Evolutionary conservation across 2,797 vertebrate species (phyloP).

Genomic region (Rhinichthys osculus): DNA sequence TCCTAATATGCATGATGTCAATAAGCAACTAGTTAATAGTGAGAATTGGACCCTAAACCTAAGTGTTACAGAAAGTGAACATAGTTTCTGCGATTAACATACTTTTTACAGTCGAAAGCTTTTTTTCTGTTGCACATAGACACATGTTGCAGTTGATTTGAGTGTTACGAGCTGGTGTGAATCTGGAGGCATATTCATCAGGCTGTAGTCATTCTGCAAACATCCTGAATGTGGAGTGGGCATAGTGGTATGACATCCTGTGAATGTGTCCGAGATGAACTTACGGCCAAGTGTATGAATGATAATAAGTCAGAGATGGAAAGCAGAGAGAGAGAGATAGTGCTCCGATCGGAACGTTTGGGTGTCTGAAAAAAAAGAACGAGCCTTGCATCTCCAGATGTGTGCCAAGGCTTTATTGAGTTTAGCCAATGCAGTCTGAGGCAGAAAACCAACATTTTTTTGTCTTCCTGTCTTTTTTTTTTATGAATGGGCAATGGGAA

Average conservation of each 20-base stretch:
- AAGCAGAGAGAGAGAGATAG: constrained; percentile 15
- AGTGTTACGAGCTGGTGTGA: constrained; percentile 25
- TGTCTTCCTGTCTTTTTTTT: constrained; percentile 53
- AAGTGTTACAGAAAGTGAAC: background rate
- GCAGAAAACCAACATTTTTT: constrained; percentile 54
- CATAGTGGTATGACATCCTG: constrained; percentile 44
- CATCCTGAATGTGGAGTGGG: constrained; percentile 40
- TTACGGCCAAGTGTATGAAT: constrained; percentile 48
- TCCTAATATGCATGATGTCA: background rate
- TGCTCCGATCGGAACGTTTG: constrained; percentile 18
- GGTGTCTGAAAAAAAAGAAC: constrained; percentile 28
- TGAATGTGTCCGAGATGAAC: constrained; percentile 48
- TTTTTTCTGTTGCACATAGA: background rate
- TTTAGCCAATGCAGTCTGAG: constrained; percentile 53
- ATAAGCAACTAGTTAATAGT: background rate
- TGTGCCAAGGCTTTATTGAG: constrained; percentile 51
- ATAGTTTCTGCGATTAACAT: background rate
- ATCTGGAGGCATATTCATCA: constrained; percentile 37
- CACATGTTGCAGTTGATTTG: constrained; percentile 23
- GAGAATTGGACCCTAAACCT: background rate
- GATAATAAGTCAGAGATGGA: constrained; percentile 56
- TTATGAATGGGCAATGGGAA: constrained; percentile 64
- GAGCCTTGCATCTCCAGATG: constrained; percentile 40
- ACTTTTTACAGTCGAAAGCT: background rate
- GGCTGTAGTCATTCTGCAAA: constrained; percentile 44